Percentiles rank a stretch among this genome's conserved stretches.
These are phyloP conservation scores for Protophormia terraenovae DNA, from an alignment of 2,888 invertebrate genomes.

Conservation along the genomic window DNA sequence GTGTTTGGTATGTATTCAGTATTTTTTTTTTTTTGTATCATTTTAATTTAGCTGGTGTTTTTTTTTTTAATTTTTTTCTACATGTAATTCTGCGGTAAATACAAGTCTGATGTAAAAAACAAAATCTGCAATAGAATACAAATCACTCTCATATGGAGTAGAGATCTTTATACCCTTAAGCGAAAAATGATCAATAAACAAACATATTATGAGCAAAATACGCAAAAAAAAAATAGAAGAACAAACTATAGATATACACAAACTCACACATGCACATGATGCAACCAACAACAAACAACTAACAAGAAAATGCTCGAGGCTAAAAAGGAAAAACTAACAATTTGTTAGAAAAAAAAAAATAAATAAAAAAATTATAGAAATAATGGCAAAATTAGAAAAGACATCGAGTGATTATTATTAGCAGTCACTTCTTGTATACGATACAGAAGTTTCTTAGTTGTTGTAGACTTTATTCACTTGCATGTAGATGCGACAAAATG, in stretches of 20 bases:
- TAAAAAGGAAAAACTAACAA: conserved; percentile 58
- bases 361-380: conserved; percentile 56
- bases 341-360: conserved; percentile 51
- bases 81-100: conserved; percentile 3
- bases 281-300: conserved; percentile 40
- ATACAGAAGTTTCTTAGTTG: neutral
- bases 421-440: neutral
- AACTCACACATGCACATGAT: conserved; percentile 15
- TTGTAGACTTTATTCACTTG: neutral
- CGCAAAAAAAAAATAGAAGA: neutral
- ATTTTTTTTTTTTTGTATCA: conserved; percentile 1
- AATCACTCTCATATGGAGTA: conserved; percentile 19
- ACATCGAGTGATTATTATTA: conserved; percentile 43
- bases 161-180: conserved; percentile 44
- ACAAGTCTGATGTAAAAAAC: conserved; percentile 4
- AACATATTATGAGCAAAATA: conserved; percentile 51
- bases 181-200: conserved; percentile 52
- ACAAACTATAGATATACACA: neutral
- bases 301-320: conserved; percentile 47
- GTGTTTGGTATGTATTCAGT: conserved; percentile 41
- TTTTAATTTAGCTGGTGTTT: conserved; percentile 40
- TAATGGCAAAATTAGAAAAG: conserved; percentile 64
- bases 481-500: conserved; percentile 36
- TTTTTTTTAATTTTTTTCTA: conserved; percentile 38
- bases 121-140: conserved; percentile 37